These are phyloP conservation scores for Solenopsis invicta DNA, from an alignment of 1,140 invertebrate species.

Conservation along the genomic window DNA sequence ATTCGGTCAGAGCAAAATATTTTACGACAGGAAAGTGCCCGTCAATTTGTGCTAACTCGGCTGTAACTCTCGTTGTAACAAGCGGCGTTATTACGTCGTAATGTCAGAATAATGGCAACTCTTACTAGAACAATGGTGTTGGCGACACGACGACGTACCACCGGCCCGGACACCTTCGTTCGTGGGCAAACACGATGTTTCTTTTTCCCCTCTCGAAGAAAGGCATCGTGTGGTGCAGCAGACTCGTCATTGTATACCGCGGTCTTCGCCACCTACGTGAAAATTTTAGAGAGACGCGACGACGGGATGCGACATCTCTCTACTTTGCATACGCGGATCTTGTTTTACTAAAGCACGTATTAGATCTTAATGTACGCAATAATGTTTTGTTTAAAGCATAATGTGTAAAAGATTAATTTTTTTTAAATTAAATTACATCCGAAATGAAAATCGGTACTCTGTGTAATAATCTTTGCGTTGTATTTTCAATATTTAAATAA, in stretches of 20 bases:
- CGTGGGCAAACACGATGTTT: conserved; percentile 70
- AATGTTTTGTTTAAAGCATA: neutral
- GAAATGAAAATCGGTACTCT: neutral
- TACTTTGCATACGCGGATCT: conserved; percentile 40
- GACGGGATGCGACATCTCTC: conserved; percentile 25
- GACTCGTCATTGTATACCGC: conserved; percentile 68
- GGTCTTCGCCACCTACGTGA: conserved; percentile 69
- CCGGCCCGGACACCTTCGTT: conserved; percentile 59
- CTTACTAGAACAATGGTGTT: conserved; percentile 76
- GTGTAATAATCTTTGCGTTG: neutral
- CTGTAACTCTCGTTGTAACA: conserved; percentile 78
- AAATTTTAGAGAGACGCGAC: conserved; percentile 49
- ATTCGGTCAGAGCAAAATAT: neutral
- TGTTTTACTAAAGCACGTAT: conserved; percentile 30
- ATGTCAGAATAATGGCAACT: conserved; percentile 73
- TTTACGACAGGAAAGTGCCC: neutral
- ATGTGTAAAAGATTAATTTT: neutral
- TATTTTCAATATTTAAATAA: neutral
- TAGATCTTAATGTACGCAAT: conserved; percentile 14
- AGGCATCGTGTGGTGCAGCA: conserved; percentile 56
- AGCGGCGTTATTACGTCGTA: conserved; percentile 76
- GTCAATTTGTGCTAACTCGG: conserved; percentile 48
- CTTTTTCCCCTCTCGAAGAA: conserved; percentile 61
- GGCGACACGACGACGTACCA: conserved; percentile 61
- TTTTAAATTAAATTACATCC: neutral